Evolutionary conservation across 2,113 vertebrate species (phyloP).

Genomic region (Fregetta grallaria): DNA sequence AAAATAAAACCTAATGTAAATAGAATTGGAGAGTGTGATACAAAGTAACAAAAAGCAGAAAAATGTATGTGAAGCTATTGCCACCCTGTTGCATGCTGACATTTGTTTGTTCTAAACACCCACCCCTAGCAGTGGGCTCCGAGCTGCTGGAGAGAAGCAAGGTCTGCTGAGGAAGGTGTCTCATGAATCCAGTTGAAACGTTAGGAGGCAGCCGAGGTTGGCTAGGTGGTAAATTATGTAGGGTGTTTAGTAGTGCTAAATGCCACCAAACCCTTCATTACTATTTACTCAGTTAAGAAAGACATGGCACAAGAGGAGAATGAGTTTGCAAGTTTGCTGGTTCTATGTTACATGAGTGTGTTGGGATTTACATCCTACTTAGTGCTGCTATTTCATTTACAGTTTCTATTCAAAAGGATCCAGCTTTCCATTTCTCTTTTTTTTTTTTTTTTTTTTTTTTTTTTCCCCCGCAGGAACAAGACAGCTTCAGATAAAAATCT

Average conservation of each 20-base stretch:
- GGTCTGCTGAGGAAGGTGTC: background rate
- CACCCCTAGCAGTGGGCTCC: background rate
- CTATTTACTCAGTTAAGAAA: background rate
- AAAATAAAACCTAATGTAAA: constrained; percentile 18
- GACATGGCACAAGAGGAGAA: background rate
- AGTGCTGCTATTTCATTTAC: background rate
- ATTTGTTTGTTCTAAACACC: background rate
- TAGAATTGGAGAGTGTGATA: background rate
- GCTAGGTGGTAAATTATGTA: background rate
- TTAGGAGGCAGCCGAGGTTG: background rate
- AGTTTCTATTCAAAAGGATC: background rate
- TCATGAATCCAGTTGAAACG: background rate
- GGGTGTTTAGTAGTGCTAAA: background rate
- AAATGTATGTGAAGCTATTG: background rate
- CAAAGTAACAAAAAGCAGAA: constrained; percentile 14
- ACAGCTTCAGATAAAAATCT: background rate
- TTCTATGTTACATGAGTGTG: background rate
- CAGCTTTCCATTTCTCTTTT: background rate
- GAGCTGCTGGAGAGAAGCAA: background rate
- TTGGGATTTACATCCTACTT: background rate
- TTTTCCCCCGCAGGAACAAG: background rate
- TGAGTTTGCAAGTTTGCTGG: background rate
- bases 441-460: no score
- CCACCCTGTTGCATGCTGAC: background rate
- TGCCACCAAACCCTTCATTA: background rate